Conservation (phyloP, 2,113 vertebrate genomes). For the Amblyopsis rosae region DNA sequence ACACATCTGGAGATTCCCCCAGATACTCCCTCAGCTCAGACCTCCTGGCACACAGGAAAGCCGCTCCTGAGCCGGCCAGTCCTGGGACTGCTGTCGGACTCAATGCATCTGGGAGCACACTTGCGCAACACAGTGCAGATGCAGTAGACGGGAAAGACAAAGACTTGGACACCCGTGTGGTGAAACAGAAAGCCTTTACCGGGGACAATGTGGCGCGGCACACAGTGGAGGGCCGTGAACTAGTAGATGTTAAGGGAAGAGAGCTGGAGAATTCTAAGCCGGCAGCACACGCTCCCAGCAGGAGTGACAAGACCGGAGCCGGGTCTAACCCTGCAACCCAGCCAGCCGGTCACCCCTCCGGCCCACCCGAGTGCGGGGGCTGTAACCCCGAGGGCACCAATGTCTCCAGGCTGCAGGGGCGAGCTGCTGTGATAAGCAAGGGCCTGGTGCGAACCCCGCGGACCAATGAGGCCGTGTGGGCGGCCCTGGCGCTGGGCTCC, state of each 20-base stretch:
- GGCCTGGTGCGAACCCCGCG: conserved; percentile 66
- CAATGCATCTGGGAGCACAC: background rate
- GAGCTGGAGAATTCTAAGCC: conserved; percentile 10
- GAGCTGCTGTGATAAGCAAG: background rate
- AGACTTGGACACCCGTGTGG: conserved; percentile 5
- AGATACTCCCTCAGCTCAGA: background rate
- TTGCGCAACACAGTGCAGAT: background rate
- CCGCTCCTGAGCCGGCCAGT: background rate
- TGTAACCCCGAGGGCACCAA: conserved; percentile 16
- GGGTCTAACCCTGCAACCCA: conserved; percentile 4
- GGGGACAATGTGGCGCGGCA: background rate
- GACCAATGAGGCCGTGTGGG: conserved; percentile 86
- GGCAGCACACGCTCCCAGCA: background rate
- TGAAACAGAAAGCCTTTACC: background rate
- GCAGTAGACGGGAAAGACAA: background rate
- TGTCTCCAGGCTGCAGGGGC: background rate
- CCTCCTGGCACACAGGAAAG: background rate
- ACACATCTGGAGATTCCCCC: background rate
- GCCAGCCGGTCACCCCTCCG: background rate
- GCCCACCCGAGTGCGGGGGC: conserved; percentile 7
- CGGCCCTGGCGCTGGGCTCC: conserved; percentile 84
- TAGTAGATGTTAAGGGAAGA: conserved; percentile 35
- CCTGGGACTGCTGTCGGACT: background rate
- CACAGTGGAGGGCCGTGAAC: conserved; percentile 6
- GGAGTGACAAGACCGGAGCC: background rate